Percentiles rank a stretch among this genome's conserved stretches.
Evolutionary conservation across 2,113 vertebrate species (phyloP).

Genomic region (Larimichthys polyactis): DNA sequence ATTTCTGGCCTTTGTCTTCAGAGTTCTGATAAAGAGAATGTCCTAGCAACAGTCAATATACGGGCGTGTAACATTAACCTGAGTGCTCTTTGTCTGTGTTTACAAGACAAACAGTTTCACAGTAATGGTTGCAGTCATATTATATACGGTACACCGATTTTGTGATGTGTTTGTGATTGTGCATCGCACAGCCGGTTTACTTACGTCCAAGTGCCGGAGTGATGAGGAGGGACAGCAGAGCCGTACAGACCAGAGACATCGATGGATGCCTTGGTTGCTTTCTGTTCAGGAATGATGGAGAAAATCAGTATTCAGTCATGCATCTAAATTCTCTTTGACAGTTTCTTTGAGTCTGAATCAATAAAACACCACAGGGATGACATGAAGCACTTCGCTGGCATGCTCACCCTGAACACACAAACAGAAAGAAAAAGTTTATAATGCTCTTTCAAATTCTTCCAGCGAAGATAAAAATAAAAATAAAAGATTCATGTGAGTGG

Average conservation of each 20-base stretch:
- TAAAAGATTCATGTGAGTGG: background rate
- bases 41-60: constrained; percentile 32
- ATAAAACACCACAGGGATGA: constrained; percentile 28
- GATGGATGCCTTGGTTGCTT: constrained; percentile 37
- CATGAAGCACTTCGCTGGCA: background rate
- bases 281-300: constrained; percentile 61
- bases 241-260: constrained; percentile 48
- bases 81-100: constrained; percentile 18
- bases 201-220: constrained; percentile 79
- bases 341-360: constrained; percentile 41
- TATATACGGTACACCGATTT: background rate
- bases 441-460: background rate
- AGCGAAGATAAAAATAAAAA: background rate
- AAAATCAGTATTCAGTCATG: constrained; percentile 39
- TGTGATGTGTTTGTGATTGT: background rate
- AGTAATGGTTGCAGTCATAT: background rate
- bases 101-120: constrained; percentile 38
- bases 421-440: background rate
- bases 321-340: constrained; percentile 32
- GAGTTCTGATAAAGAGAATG: constrained; percentile 46
- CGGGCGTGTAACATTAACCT: constrained; percentile 11
- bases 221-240: constrained; percentile 72
- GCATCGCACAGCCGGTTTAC: constrained; percentile 46
- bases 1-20: constrained; percentile 50
- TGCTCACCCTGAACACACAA: background rate